Evolutionary conservation across 2,888 invertebrate species (phyloP).

Genomic region (Nezara viridula): DNA sequence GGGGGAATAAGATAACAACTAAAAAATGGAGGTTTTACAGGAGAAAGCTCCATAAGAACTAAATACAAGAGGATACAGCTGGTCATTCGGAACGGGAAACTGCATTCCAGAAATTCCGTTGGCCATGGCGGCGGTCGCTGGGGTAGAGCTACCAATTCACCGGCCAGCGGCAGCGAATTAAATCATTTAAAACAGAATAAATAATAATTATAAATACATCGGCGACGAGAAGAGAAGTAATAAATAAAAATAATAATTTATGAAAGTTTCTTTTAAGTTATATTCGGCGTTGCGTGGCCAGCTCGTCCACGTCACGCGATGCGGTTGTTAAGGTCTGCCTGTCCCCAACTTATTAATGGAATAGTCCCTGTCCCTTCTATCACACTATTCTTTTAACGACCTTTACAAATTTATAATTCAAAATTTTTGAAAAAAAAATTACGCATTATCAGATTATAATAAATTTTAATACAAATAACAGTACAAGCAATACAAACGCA

Average conservation of each 20-base stretch:
- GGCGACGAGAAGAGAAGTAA: not conserved
- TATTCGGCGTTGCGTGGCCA: not conserved
- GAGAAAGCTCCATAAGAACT: not conserved
- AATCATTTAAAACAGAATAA: not conserved
- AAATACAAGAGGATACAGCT: not conserved
- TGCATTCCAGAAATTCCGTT: not conserved
- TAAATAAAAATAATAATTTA: not conserved
- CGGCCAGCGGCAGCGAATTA: not conserved
- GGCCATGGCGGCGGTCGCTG: not conserved
- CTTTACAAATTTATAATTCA: not conserved
- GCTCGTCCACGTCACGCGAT: not conserved
- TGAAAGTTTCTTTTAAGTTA: too few species aligned
- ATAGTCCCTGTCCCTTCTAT: not conserved
- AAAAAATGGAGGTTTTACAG: too few species aligned
- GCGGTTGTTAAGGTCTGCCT: not conserved
- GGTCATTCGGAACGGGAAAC: not conserved
- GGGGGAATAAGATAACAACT: too few species aligned
- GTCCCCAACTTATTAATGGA: not conserved
- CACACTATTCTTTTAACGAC: not conserved
- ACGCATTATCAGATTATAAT: too few species aligned
- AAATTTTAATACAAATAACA: too few species aligned
- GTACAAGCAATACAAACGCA: too few species aligned
- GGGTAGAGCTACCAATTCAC: not conserved
- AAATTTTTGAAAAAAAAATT: not conserved
- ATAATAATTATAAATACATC: not conserved